Base-by-base conservation (phyloP, 2,888 invertebrate genomes). In the Sturmia bella region DNA sequence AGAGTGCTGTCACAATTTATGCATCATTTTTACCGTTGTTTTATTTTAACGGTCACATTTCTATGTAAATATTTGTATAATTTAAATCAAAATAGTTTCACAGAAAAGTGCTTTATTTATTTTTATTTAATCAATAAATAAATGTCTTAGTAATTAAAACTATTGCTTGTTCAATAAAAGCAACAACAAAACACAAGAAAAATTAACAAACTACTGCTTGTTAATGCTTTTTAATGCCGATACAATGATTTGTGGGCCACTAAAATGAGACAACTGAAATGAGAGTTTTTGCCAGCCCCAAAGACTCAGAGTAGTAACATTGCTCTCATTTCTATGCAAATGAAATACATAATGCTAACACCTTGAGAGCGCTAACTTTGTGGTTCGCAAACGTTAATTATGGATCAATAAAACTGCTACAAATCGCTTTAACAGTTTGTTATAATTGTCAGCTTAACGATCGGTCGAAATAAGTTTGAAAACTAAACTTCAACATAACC, bases 391-490 rank as follows among this genome's bases (percentile, higher is more conserved):
- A 43, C 50, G 41, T 81, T 77, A 73, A 77, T 81, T 81, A 73
- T 77, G 41, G 68, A 43, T 69, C 68, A 69, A 81, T 81, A 73
- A 81, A 76, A 73, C 43, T 68, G 54, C 54, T 61, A 64, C 77
- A 73, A 81, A 77, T 81, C 73, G 61, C 39, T 69, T 73, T 68
- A 76, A 81, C 80, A 81, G 76, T 81, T 73, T 73, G 15, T 69
- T 50, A 68, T 76, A 72, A 72, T 70, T 72, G 75, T 66, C 70
- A 80, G 41, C 43, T 75, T 75, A 70, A 80, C 52, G 74, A 70
- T 24, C 57, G 39, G 15, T 19, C 39, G 27, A 24, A 48, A 45
- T 48, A 21, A 0, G 7, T 43, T 1, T 11, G 19, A 21, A 43
- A 27, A n/a, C 21, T 3, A 37, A 57, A 27, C 15, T 17, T 27